A percentile compares a stretch with the other conserved stretches of the same genome.
phyloP scores from a whole-genome alignment of 2,113 vertebrate genomes.

The Callopanchax toddi region DNA sequence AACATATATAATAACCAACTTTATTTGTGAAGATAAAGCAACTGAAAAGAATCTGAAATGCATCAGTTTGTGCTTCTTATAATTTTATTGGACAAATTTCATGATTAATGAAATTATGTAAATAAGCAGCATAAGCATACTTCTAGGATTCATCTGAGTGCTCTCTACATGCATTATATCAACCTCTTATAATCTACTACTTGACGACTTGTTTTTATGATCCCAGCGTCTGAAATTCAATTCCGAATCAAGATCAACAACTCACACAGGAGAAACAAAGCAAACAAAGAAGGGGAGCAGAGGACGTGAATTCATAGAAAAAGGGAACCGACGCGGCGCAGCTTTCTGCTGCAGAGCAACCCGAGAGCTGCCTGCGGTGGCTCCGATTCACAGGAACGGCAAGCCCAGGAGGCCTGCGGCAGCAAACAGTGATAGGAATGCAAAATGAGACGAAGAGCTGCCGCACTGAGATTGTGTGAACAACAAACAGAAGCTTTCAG shows the following conservation, averaged over 20 bases:
- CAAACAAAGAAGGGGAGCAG: slow-evolving; percentile 16
- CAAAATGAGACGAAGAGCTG: slow-evolving; percentile 62
- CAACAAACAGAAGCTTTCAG: slow-evolving; percentile 50
- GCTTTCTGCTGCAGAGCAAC: slow-evolving; percentile 49
- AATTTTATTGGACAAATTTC: too few species aligned
- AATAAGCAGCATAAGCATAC: too few species aligned
- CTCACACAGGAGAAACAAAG: slow-evolving; percentile 14
- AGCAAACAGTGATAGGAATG: slow-evolving; percentile 59
- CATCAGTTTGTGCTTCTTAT: too few species aligned
- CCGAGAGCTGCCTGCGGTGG: slow-evolving; percentile 55
- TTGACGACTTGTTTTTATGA: slow-evolving; percentile 52
- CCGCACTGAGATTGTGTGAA: slow-evolving; percentile 59
- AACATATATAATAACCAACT: too few species aligned
- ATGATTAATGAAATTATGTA: too few species aligned
- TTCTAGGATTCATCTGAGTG: too few species aligned
- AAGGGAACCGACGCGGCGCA: slow-evolving; percentile 29
- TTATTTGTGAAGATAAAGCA: too few species aligned
- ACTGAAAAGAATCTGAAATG: too few species aligned
- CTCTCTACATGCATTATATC: slow-evolving; percentile 27
- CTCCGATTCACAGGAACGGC: slow-evolving; percentile 53
- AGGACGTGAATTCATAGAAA: slow-evolving; percentile 28
- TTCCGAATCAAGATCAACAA: slow-evolving; percentile 45
- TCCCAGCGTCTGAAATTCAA: slow-evolving; percentile 47
- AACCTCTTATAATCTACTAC: slow-evolving; percentile 17
- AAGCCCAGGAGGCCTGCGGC: slow-evolving; percentile 62